phyloP scores from a whole-genome alignment of 2,797 vertebrate genomes.

The Macropodus opercularis region DNA sequence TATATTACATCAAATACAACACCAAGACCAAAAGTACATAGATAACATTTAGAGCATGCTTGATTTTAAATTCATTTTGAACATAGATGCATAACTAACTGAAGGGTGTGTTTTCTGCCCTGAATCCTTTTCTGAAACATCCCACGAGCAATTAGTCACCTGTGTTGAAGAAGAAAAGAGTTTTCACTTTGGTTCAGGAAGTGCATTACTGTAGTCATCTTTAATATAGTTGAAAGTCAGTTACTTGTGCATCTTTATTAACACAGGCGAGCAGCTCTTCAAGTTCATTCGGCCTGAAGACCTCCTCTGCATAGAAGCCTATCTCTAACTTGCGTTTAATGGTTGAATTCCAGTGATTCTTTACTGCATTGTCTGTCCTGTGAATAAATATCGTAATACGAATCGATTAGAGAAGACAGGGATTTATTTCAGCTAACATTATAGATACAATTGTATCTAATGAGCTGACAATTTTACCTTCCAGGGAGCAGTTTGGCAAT shows the following conservation, averaged over 20 bases:
- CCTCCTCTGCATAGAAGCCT: slow-evolving; percentile 86
- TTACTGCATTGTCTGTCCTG: slow-evolving; percentile 99
- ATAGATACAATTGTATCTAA: too few species aligned
- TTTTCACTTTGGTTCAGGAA: neutral
- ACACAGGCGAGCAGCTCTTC: slow-evolving; percentile 69
- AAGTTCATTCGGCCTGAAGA: slow-evolving; percentile 67
- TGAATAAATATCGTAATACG: neutral
- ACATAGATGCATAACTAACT: slow-evolving; percentile 43
- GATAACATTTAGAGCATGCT: neutral
- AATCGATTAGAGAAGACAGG: neutral
- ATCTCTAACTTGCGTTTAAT: slow-evolving; percentile 97
- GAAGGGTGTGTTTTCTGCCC: slow-evolving; percentile 37
- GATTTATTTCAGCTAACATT: neutral
- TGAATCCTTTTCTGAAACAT: slow-evolving; percentile 45
- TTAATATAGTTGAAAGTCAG: neutral
- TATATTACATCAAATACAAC: neutral
- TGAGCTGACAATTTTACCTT: slow-evolving; percentile 76
- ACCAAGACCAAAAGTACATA: neutral
- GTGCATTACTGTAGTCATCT: neutral
- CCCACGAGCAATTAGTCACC: slow-evolving; percentile 59
- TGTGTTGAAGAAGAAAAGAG: slow-evolving; percentile 28
- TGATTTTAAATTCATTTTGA: neutral
- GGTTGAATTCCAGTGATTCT: slow-evolving; percentile 99
- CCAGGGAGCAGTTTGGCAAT: slow-evolving; percentile 97
- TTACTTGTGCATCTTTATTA: slow-evolving; percentile 70